Base-by-base conservation (phyloP, 2,888 invertebrate species). In the Ectemnius cavifrons region DNA sequence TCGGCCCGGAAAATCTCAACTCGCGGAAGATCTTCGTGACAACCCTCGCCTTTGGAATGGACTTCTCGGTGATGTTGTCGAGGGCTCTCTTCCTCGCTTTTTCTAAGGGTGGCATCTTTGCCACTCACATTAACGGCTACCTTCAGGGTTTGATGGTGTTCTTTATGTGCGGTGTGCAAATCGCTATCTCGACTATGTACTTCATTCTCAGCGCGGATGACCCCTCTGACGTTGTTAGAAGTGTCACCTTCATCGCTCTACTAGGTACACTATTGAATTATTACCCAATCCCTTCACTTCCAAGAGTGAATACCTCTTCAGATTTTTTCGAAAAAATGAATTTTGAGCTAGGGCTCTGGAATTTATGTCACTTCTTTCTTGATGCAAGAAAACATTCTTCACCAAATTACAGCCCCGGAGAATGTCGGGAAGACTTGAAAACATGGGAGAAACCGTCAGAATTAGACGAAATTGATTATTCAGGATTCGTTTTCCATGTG, bases 111-210 rank as follows among this genome's bases (percentile, higher is more conserved):
- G 93, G 94, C 0, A 94, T 94, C 0, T 94, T 95, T 78, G 92
- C 94, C 77, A 94, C 94, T 4, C 95, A 95, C 84, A 93, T 95
- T 8, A 94, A 95, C 77, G 95, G 95, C 3, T 93, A 94, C 56
- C 92, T 95, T 6, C 95, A 95, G 86, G 92, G 93, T 0, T 92
- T 94, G 16, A 92, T 95, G 81, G 92, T 93, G 69, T 91, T 94
- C 60, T 94, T 95, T 84, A 94, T 94, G 85, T 92, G 93, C 47
- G 92, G 93, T 0, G 94, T 94, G 0, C 94, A 94, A 87, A 89
- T 91, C 0, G 85, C 89, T 2, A 85, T 90, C 45, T 89, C 90
- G 2, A 85, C 86, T 0, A 89, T 88, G 87, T 91, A 87, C 74
- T 86, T 88, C 57, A 45, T 80, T 0, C 69, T 90, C 1, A 86